Evolutionary conservation across 2,888 invertebrate species (phyloP).

Genomic region (Anagyrus pseudococci): DNA sequence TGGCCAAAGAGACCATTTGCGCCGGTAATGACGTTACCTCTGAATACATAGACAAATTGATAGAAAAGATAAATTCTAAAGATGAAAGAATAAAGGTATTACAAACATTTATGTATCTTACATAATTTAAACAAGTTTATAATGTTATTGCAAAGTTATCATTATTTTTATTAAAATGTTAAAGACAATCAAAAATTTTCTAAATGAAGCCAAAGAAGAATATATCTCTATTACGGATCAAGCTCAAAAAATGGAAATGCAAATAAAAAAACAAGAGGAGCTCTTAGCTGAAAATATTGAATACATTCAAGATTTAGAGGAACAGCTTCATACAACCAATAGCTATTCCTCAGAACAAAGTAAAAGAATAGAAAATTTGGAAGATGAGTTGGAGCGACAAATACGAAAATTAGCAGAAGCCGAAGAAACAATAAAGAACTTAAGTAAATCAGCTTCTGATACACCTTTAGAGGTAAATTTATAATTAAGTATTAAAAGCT

Average conservation of each 20-base stretch:
- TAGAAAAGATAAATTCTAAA: conserved; percentile 44
- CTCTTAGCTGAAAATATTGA: conserved; percentile 46
- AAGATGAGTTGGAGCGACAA: conserved; percentile 47
- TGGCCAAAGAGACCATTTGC: conserved; percentile 41
- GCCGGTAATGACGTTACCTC: conserved; percentile 40
- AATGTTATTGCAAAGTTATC: background rate
- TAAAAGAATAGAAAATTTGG: conserved; percentile 46
- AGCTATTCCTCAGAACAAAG: conserved; percentile 48
- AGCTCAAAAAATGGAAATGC: conserved; percentile 42
- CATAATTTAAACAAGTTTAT: background rate
- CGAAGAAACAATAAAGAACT: conserved; percentile 15
- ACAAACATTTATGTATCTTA: too few relatives aligned
- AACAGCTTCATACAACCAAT: conserved; percentile 46
- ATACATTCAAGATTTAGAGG: conserved; percentile 49
- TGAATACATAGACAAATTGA: conserved; percentile 47
- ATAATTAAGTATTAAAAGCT: background rate
- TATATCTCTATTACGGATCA: conserved; percentile 48
- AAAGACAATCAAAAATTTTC: conserved; percentile 51
- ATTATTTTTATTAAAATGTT: background rate
- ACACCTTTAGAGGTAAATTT: conserved; percentile 13
- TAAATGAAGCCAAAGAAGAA: conserved; percentile 57
- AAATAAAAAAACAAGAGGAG: conserved; percentile 46
- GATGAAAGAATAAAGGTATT: conserved; percentile 52
- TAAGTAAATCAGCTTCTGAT: conserved; percentile 1
- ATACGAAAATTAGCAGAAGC: conserved; percentile 27